These are phyloP conservation scores for Nannospalax galili DNA, from an alignment of 2,113 vertebrate species.

Conservation along the genomic window DNA sequence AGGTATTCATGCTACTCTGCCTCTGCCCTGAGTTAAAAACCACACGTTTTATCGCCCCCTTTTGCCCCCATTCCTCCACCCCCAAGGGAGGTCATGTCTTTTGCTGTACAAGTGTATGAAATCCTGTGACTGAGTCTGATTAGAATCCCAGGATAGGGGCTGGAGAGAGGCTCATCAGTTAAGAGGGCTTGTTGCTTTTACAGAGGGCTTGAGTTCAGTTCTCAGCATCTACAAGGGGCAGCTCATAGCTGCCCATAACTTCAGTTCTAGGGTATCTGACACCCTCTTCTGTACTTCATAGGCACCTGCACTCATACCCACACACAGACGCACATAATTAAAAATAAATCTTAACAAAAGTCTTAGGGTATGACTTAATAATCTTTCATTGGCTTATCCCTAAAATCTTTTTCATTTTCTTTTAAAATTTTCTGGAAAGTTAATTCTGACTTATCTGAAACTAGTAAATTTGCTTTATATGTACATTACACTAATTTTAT, in stretches of 20 bases:
- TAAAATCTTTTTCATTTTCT: conserved; percentile 39
- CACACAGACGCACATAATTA: too few relatives aligned
- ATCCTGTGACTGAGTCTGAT: background rate
- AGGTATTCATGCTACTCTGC: background rate
- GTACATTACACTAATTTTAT: background rate
- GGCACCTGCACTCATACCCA: too few relatives aligned
- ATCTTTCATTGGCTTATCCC: background rate
- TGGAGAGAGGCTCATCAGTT: too few relatives aligned
- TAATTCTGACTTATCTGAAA: conserved; percentile 27
- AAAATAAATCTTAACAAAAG: background rate
- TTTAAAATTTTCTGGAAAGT: conserved; percentile 33
- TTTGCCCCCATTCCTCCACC: background rate
- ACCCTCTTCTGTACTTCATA: too few relatives aligned
- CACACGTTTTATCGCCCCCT: background rate
- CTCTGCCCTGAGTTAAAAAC: background rate
- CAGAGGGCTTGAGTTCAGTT: too few relatives aligned
- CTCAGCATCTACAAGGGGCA: too few relatives aligned
- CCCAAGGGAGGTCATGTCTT: background rate
- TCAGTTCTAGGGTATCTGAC: too few relatives aligned
- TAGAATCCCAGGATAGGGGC: too few relatives aligned
- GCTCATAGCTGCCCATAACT: too few relatives aligned
- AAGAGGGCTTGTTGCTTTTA: too few relatives aligned
- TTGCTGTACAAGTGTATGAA: background rate
- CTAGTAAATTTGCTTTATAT: background rate
- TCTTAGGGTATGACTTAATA: background rate